Conservation (phyloP, 2,113 vertebrate species). For the Cephalopholis sonnerati region DNA sequence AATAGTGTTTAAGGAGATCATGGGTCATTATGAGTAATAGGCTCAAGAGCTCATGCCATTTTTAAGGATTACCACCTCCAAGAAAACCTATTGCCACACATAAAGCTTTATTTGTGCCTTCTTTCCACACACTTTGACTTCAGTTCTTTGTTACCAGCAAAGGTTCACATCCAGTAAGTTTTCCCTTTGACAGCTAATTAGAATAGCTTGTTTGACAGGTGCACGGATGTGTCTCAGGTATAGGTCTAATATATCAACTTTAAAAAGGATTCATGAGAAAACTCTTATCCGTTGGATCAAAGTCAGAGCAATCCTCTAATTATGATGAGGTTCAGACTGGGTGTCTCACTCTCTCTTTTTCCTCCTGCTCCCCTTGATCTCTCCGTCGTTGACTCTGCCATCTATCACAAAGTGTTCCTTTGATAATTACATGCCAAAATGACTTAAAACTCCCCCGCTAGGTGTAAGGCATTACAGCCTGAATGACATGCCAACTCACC, state of each 20-base stretch:
- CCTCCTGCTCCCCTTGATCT: conserved; percentile 64
- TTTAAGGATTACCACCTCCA: background rate
- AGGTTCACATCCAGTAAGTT: conserved; percentile 54
- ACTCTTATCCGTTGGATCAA: conserved; percentile 63
- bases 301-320: conserved; percentile 78
- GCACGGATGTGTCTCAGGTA: conserved; percentile 56
- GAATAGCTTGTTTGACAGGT: conserved; percentile 71
- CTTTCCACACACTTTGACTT: conserved; percentile 24
- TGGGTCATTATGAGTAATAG: background rate
- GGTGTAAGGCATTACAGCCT: conserved; percentile 71
- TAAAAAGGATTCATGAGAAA: conserved; percentile 50
- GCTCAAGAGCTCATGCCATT: background rate
- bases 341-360: conserved; percentile 61
- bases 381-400: conserved; percentile 68
- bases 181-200: conserved; percentile 73
- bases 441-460: conserved; percentile 80
- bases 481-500: conserved; percentile 82
- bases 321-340: conserved; percentile 67
- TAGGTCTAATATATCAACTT: conserved; percentile 64
- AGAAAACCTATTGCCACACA: background rate
- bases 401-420: conserved; percentile 83
- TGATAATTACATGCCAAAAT: conserved; percentile 87
- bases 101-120: conserved; percentile 19
- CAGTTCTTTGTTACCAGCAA: conserved; percentile 45
- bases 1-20: background rate